Percentiles rank a stretch among this genome's conserved stretches.
Conservation (phyloP, 1,140 invertebrate species). For the Schmidtea mediterranea region DNA sequence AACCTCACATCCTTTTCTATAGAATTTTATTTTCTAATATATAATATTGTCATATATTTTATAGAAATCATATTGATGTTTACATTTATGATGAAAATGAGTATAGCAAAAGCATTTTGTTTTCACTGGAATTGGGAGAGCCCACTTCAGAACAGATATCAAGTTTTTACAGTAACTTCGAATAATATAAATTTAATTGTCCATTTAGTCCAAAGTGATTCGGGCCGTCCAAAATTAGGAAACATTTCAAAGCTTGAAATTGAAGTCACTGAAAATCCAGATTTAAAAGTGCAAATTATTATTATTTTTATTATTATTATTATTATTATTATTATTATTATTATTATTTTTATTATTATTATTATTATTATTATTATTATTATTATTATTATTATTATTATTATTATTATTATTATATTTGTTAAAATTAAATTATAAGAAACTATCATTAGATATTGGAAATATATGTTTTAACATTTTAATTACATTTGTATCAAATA, state of each 20-base stretch:
- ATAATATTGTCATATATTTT: conserved; percentile 29
- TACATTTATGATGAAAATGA: conserved; percentile 79
- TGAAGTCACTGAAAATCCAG: conserved; percentile 69
- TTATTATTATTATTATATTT: no score
- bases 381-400: conserved; percentile 14
- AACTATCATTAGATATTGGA: no score
- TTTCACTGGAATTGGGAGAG: conserved; percentile 63
- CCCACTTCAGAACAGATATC: conserved; percentile 31
- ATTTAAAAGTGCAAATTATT: conserved; percentile 47
- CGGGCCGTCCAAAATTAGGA: conserved; percentile 56
- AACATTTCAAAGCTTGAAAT: conserved; percentile 50
- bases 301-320: neutral
- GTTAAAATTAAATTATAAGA: no score
- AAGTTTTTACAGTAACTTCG: neutral
- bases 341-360: conserved; percentile 13
- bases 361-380: conserved; percentile 29
- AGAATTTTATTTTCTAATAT: neutral
- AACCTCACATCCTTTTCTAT: no score
- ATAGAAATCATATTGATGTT: conserved; percentile 53
- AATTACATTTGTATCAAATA: no score
- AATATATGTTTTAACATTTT: no score
- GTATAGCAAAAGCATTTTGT: conserved; percentile 79
- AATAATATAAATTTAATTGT: neutral
- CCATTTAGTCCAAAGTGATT: conserved; percentile 21
- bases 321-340: conserved; percentile 1